Percentiles rank a stretch among this genome's conserved stretches.
These are phyloP conservation scores for Rhabdomys pumilio DNA, from an alignment of 2,797 vertebrate genomes.

Conservation along the genomic window DNA sequence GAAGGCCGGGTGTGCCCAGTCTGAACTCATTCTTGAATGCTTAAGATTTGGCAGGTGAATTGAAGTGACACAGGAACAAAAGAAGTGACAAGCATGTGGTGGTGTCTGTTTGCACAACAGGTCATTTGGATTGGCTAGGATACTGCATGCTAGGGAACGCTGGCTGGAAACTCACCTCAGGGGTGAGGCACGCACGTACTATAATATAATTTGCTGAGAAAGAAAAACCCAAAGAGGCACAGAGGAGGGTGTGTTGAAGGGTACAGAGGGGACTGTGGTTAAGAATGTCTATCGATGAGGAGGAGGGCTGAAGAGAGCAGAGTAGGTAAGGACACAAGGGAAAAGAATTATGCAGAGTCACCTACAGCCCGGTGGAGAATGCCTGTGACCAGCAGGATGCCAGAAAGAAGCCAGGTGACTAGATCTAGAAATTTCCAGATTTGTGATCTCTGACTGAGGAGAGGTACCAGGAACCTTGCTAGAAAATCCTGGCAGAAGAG, in stretches of 20 bases:
- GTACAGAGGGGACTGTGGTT: too few species aligned
- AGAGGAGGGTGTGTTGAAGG: not conserved
- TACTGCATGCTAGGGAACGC: too few species aligned
- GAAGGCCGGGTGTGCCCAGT: not conserved
- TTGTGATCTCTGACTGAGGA: not conserved
- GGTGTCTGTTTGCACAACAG: fast-evolving
- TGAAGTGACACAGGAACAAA: not conserved
- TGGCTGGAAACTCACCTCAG: not conserved
- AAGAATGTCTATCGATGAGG: not conserved
- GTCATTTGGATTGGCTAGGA: not conserved
- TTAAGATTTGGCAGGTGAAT: not conserved
- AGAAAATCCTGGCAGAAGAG: not conserved
- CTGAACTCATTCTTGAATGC: not conserved
- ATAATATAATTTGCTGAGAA: constrained; percentile 28
- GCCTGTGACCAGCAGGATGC: not conserved
- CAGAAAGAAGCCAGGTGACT: not conserved
- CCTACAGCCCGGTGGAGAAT: not conserved
- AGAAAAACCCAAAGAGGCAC: constrained; percentile 15
- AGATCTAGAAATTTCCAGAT: not conserved
- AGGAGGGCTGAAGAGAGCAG: not conserved
- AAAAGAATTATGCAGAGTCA: not conserved
- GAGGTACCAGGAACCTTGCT: not conserved
- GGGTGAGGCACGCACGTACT: not conserved
- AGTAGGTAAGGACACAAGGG: not conserved
- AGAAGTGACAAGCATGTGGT: not conserved